Conservation (phyloP, 2,797 vertebrate species). For the Anniella stebbinsi region DNA sequence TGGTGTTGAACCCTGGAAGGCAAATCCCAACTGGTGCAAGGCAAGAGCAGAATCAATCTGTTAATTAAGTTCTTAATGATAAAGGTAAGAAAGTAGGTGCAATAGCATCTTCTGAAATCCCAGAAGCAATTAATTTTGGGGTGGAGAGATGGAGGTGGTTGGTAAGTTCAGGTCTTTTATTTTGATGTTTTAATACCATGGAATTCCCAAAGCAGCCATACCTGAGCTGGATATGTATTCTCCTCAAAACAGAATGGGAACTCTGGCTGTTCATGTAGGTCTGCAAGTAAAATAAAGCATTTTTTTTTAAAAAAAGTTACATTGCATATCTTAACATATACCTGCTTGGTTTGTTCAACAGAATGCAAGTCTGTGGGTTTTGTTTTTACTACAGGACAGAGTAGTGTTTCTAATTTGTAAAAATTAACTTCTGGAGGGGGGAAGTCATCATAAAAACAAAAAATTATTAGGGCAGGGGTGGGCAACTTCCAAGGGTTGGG, state of each 20-base stretch:
- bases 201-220: neutral
- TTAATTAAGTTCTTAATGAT: constrained; percentile 12
- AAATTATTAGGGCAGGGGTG: too few species aligned
- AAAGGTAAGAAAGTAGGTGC: neutral
- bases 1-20: neutral
- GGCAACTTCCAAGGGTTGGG: too few species aligned
- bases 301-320: neutral
- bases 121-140: neutral
- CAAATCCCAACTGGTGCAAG: neutral
- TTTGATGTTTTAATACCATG: neutral
- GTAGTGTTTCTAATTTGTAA: too few species aligned
- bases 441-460: too few species aligned
- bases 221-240: neutral
- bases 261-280: neutral
- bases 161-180: neutral
- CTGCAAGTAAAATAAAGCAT: neutral
- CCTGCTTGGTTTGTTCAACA: too few species aligned
- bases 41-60: neutral
- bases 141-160: too few species aligned
- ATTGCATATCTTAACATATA: too few species aligned
- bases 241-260: neutral
- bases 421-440: too few species aligned
- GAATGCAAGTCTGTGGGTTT: too few species aligned
- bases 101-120: neutral
- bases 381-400: too few species aligned